A percentile compares a stretch with the other conserved stretches of the same genome.
Evolutionary conservation across 2,797 vertebrate genomes (phyloP).

Genomic region (Anguilla marmorata): DNA sequence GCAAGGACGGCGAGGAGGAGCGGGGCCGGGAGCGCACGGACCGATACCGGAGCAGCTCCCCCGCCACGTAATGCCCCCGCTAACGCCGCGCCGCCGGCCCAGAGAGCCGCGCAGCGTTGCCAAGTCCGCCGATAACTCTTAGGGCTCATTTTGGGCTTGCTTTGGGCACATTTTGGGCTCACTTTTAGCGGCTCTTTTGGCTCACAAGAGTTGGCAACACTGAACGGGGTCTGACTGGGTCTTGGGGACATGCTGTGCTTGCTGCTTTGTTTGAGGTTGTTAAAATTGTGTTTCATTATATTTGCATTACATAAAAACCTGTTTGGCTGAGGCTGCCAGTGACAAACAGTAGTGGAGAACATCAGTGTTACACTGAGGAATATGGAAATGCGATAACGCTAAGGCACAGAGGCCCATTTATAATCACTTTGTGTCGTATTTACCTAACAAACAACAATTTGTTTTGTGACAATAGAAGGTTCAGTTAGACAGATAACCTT

Average conservation of each 20-base stretch:
- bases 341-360: not conserved
- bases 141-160: too few relatives aligned
- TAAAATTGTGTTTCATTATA: not conserved
- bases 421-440: not conserved
- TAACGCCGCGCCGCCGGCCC: too few relatives aligned
- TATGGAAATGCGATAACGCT: not conserved
- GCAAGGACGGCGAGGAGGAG: conserved; percentile 64
- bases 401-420: not conserved
- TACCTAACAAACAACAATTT: not conserved
- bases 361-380: not conserved
- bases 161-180: too few relatives aligned
- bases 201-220: too few relatives aligned
- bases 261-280: not conserved
- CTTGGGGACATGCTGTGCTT: not conserved
- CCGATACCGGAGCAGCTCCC: conserved; percentile 65
- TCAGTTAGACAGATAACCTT: too few relatives aligned
- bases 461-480: not conserved
- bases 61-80: conserved; percentile 55
- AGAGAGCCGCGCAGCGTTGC: too few relatives aligned
- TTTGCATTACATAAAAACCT: not conserved
- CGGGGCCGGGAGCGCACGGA: conserved; percentile 40
- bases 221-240: not conserved
- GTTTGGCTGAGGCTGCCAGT: not conserved
- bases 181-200: too few relatives aligned
- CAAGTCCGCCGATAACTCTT: too few relatives aligned